Base-by-base conservation (phyloP, 2,113 vertebrate species). In the Pomatorhinus ruficollis region DNA sequence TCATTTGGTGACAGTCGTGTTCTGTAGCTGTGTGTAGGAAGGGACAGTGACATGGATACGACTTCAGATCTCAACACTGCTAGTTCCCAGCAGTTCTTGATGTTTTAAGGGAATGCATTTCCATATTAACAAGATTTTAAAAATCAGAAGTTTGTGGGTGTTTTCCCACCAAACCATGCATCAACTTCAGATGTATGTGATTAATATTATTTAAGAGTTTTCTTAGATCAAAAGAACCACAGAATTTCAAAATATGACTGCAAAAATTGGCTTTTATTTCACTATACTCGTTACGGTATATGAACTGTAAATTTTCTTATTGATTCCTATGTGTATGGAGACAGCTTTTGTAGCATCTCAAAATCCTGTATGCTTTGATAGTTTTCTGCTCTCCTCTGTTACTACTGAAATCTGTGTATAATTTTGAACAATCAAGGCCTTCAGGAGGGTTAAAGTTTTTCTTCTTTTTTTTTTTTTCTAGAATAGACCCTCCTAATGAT, bases 191-290 rank as follows among this genome's bases (percentile, higher is more conserved):
- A 80, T 22, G 15, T 47, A 35, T 14, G 7, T 1, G 5, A 50
- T 74, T 90, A 57, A 49, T 61, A 25, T 57, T 69, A 53, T 44
- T 56, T 61, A 54, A 63, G 18, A 57, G 28, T 49, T 66, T 76
- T 86, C 83, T 56, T 49, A 57, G 45, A 60, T 45, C 7, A 87
- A 76, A 80, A 24, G 19, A 79, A 64, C 8, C 39, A 68, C 40
- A 42, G 28, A 74, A 77, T 68, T 88, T 76, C 15, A 72, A 78
- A 80, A 37, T 69, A 40, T 10, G 5, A 35, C 37, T 78, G 21
- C 47, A 93, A 87, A 78, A 78, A 64, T 33, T 44, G 77, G 35
- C n/a, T 86, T 92, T 28, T 10, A 42, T 86, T 89, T 86, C n/a
- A 69, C n/a, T 30, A 6, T 53, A 35, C 7, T 61, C 74, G 6